Base-by-base conservation (phyloP, 2,113 vertebrate genomes). In the Aldabrachelys gigantea region DNA sequence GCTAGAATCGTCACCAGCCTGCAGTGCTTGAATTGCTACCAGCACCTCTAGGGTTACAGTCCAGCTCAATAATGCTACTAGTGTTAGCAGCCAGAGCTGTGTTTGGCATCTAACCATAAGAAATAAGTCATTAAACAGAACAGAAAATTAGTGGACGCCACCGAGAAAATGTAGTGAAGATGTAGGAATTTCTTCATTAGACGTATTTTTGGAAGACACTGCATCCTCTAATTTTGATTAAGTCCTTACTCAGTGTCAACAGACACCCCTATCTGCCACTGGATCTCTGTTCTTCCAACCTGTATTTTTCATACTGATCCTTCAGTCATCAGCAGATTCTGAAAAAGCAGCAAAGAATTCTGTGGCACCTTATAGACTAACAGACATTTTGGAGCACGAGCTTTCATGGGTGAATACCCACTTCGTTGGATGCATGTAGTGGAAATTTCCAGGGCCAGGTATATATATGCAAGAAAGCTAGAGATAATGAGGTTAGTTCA, bases 121-220 rank as follows among this genome's bases (percentile, higher is more conserved):
- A 72, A 38, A 38, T 9, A 38, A 38, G 9, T 72, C n/a, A 1
- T 69, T 72, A 9, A 38, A 5, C 47, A 78, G 6, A 78, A 47
- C 13, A 47, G 41, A 78, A 72, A 72, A 22, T 38, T 4, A 72
- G 21, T 10, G 80, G 88, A 1, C 6, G 25, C 1, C 4, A 75
- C 5, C 5, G 1, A 21, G 76, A 72, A 89, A 82, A 12, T 8
- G 13, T 3, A 1, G 22, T 6, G 65, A n/a, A 38, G n/a, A 53
- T 2, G 24, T 7, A 11, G 3, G 4, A 62, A 2, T 8, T 8
- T 53, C 84, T 25, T 56, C 3, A 2, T 12, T 53, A 1, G 0
- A 6, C 2, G 8, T 44, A 24, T 76, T 81, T 80, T 80, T 54
- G 38, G 2, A 80, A 83, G 72, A 11, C 0, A 7, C 4, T 0